A percentile compares a stretch with the other conserved stretches of the same genome.
Evolutionary conservation across 2,113 vertebrate species (phyloP).

Genomic region (Pterocles burchelli): DNA sequence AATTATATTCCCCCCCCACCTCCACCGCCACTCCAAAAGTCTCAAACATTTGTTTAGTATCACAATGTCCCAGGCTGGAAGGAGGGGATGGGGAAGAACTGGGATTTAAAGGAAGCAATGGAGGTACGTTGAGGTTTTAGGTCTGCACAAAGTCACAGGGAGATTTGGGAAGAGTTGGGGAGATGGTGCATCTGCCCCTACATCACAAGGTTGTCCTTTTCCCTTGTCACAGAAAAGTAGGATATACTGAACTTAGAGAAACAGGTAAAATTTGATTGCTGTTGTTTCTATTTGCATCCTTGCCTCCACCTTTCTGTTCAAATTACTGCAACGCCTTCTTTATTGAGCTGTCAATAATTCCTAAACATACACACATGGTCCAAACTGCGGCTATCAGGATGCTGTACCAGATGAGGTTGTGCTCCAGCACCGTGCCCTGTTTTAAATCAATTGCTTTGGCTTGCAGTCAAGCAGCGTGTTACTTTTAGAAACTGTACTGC

Average conservation of each 20-base stretch:
- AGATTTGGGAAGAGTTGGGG: neutral
- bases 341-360: conserved; percentile 14
- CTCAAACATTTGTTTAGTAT: conserved; percentile 45
- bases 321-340: neutral
- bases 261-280: neutral
- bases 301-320: neutral
- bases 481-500: conserved; percentile 43
- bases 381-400: neutral
- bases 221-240: neutral
- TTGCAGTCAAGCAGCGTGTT: neutral
- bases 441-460: conserved; percentile 51
- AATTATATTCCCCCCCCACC: neutral
- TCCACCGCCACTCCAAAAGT: neutral
- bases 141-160: neutral
- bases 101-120: neutral
- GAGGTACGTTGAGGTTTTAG: neutral
- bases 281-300: neutral
- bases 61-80: neutral
- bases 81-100: neutral
- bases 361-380: neutral
- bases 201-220: neutral
- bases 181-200: neutral
- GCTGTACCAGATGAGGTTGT: neutral
- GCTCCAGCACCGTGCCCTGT: neutral
- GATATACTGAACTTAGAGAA: neutral